Evolutionary conservation across 2,113 vertebrate species (phyloP).

Genomic region (Semnornis frantzii): DNA sequence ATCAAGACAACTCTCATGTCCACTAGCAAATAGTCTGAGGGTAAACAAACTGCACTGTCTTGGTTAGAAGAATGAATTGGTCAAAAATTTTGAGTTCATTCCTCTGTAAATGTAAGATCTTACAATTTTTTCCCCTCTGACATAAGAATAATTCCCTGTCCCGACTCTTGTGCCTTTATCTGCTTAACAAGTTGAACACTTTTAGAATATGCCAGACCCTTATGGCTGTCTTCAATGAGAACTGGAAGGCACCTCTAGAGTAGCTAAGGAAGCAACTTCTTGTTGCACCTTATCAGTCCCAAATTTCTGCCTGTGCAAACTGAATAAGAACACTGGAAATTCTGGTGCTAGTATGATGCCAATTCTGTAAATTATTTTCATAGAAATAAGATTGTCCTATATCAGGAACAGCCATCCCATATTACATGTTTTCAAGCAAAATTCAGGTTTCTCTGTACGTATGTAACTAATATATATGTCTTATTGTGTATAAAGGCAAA

Average conservation of each 20-base stretch:
- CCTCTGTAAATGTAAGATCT: not conserved
- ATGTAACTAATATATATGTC: not conserved
- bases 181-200: not conserved
- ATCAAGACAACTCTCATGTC: not conserved
- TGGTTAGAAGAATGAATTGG: not conserved
- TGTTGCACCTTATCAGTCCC: rapidly evolving
- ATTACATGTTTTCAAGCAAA: not conserved
- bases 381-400: not conserved
- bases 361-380: not conserved
- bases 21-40: not conserved
- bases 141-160: not conserved
- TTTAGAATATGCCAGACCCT: not conserved
- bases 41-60: not conserved
- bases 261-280: not conserved
- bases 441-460: not conserved
- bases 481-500: not conserved
- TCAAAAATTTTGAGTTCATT: not conserved
- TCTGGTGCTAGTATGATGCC: not conserved
- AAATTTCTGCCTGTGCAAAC: not conserved
- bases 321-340: not conserved
- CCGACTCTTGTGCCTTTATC: not conserved
- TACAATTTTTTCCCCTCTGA: not conserved
- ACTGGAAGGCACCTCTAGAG: not conserved
- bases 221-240: not conserved
- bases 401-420: not conserved